Conservation (phyloP, 2,797 vertebrate species). For the Ctenosaura bakeri region DNA sequence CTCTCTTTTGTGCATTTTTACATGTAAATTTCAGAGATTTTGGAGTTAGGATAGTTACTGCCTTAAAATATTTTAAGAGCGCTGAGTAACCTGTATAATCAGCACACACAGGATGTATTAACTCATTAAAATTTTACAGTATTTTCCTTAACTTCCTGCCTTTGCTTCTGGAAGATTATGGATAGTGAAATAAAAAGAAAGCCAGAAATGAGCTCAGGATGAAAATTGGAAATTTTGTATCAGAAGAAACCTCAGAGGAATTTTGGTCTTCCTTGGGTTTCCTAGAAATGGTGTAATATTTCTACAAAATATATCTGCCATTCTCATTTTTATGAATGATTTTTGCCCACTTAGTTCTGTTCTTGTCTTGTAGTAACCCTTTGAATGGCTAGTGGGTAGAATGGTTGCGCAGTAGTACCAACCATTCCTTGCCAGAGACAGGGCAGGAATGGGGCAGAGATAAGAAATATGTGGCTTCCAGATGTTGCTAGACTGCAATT, state of each 20-base stretch:
- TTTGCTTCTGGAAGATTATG: slow-evolving; percentile 24
- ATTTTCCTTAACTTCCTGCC: slow-evolving; percentile 12
- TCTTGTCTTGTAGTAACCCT: not conserved
- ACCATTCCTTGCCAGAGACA: not conserved
- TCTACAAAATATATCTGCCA: slow-evolving; percentile 18
- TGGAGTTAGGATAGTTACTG: not conserved
- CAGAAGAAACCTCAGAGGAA: slow-evolving; percentile 1
- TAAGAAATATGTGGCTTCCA: too few species aligned
- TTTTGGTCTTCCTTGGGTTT: slow-evolving; percentile 15
- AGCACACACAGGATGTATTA: slow-evolving; percentile 26
- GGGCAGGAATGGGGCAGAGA: not conserved
- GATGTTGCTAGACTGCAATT: too few species aligned
- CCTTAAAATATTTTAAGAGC: not conserved
- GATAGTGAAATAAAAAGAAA: slow-evolving; percentile 54
- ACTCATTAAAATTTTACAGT: slow-evolving; percentile 34
- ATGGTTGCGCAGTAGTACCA: not conserved
- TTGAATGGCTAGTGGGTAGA: not conserved
- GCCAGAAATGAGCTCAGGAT: slow-evolving; percentile 48
- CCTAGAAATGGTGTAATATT: not conserved
- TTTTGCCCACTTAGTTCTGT: slow-evolving; percentile 4
- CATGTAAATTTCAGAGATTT: not conserved
- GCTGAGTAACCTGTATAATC: not conserved
- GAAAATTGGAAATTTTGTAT: not conserved
- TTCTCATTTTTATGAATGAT: slow-evolving; percentile 1
- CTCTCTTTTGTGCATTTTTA: not conserved